A percentile compares a stretch with the other conserved stretches of the same genome.
These are phyloP conservation scores for Acinonyx jubatus DNA, from an alignment of 2,113 vertebrate species.

Conservation along the genomic window DNA sequence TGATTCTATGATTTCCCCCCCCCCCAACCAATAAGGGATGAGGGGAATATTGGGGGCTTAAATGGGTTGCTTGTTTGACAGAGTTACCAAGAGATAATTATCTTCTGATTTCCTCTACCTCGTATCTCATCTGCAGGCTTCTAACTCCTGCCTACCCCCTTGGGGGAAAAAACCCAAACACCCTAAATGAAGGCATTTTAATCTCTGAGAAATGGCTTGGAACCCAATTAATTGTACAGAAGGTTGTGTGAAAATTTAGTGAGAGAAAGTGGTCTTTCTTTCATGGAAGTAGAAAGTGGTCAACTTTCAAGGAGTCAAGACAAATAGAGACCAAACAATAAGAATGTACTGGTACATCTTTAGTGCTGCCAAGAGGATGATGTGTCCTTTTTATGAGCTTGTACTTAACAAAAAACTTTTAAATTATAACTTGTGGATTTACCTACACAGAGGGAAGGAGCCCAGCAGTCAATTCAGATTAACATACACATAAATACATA, in stretches of 20 bases:
- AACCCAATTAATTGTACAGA: background rate
- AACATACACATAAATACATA: background rate
- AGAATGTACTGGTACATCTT: background rate
- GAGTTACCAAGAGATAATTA: background rate
- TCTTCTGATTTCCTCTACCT: background rate
- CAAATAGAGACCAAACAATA: conserved; percentile 7
- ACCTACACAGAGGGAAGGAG: background rate
- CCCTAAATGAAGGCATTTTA: background rate
- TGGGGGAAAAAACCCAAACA: background rate
- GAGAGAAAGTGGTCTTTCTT: background rate
- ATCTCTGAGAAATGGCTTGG: background rate
- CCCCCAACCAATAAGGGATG: background rate
- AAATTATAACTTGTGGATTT: conserved; percentile 27
- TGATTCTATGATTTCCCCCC: background rate
- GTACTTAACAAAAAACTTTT: background rate
- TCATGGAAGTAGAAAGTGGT: background rate
- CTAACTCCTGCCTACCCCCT: background rate
- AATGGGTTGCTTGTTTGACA: background rate
- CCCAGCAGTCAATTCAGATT: background rate
- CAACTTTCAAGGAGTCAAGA: background rate
- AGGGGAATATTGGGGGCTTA: background rate
- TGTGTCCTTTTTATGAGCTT: background rate
- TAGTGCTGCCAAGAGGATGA: background rate
- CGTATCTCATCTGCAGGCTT: background rate
- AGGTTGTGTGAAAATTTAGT: background rate